Conservation (phyloP, 37 sponge, comb jelly and placozoan species). For the Bolinopsis microptera region DNA sequence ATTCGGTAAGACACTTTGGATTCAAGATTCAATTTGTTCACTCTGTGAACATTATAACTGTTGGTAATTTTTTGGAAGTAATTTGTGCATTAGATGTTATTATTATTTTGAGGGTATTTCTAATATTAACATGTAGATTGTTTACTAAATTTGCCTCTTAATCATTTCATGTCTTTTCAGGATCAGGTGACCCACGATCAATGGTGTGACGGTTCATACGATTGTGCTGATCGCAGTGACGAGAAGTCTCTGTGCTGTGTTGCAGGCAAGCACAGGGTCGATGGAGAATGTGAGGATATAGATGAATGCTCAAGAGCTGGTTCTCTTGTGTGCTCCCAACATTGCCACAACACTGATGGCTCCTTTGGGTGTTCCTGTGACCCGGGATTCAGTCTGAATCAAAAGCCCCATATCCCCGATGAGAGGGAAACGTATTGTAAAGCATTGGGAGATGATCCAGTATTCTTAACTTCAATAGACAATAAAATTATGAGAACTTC, state of each 20-base stretch:
- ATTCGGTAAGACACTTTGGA: neutral
- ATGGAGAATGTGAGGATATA: constrained; percentile 32
- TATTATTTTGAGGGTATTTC: no score
- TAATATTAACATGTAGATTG: no score
- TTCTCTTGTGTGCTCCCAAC: neutral
- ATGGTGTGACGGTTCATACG: constrained; percentile 44
- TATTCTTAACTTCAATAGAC: neutral
- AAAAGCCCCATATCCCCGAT: neutral
- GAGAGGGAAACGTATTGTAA: neutral
- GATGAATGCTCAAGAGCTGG: constrained; percentile 2
- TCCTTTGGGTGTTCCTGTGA: constrained; percentile 34
- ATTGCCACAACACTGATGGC: neutral
- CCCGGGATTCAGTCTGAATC: neutral
- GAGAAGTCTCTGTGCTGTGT: constrained; percentile 7
- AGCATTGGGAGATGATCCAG: neutral
- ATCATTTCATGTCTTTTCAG: no score
- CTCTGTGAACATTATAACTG: no score
- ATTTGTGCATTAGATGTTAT: no score
- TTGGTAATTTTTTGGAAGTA: no score
- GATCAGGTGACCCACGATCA: neutral
- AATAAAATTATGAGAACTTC: neutral
- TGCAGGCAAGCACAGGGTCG: neutral
- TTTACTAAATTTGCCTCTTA: no score
- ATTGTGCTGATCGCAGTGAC: constrained; percentile 58
- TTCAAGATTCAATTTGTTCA: no score